Evolutionary conservation across 2,888 invertebrate genomes (phyloP), one percentile per base, ranked within the genome.

Genomic region (Drosophila seclusa): DNA sequence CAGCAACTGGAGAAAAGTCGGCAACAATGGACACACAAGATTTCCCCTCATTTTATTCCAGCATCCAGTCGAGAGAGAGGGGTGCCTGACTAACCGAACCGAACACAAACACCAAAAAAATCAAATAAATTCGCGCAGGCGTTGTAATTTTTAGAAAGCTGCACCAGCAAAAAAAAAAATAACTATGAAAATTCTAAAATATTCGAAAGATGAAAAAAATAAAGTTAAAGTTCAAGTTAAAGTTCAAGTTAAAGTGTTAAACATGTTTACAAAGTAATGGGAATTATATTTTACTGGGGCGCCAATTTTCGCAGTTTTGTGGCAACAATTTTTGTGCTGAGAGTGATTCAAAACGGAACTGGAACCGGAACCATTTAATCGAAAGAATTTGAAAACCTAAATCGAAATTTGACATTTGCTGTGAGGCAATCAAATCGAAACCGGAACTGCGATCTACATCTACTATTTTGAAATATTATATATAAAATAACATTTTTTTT

Each of bases 41-140:
- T 72, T 84, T 83, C 82, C 73, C 89, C 84, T 76, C 48, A 36
- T 64, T 71, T 73, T 40, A 38, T 76, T 80, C 83, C 83, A 88
- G 86, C 88, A 85, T 85, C 83, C 80, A 82, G 48, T 24, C 55
- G 4, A 29, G 21, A 45, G 24, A 42, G 27, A 64, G 45, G 54
- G 49, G 27, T 54, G 34, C 11, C 11, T 1, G 4, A 11, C 27
- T n/a, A 24, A n/a, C 24, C 13, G 11, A 40, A 40, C 38, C 18
- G n/a, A n/a, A 2, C 42, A 11, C 27, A 24, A 52, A 64, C 54
- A 60, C 32, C 42, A 48, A 60, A 76, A 69, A 71, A 72, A 71
- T 54, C 72, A 73, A 73, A 80, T 73, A 87, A 85, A 82, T 89
- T 82, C 78, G 90, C 85, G 90, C 85, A 86, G 90, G 85, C 90